phyloP scores from a whole-genome alignment of 2,797 vertebrate genomes.

The Chaenodraco wilsoni region DNA sequence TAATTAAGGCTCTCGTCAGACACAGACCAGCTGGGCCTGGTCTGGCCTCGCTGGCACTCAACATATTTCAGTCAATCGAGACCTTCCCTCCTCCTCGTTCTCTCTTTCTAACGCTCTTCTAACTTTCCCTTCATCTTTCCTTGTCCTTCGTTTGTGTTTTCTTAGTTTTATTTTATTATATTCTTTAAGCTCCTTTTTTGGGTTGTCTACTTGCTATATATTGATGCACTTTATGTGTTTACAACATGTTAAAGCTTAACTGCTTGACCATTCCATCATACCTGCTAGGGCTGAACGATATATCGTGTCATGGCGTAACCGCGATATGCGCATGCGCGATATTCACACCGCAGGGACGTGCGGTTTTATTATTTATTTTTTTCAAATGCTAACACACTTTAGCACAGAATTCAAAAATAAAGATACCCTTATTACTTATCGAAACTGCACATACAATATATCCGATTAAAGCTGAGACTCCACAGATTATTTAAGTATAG shows the following conservation, averaged over 20 bases:
- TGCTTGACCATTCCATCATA: too few relatives aligned
- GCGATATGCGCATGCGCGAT: too few relatives aligned
- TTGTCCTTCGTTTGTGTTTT: background rate
- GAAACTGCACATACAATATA: too few relatives aligned
- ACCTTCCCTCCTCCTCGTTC: constrained; percentile 22
- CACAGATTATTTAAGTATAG: too few relatives aligned
- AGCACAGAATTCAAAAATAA: too few relatives aligned
- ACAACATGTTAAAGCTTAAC: background rate
- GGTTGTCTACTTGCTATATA: background rate
- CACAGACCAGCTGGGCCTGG: constrained; percentile 80
- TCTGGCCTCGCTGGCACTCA: constrained; percentile 73
- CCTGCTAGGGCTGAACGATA: too few relatives aligned
- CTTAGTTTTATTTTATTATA: background rate
- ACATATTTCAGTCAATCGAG: constrained; percentile 63
- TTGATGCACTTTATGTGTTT: background rate
- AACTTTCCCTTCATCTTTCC: constrained; percentile 6
- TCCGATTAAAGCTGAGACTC: too few relatives aligned
- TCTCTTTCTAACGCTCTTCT: background rate
- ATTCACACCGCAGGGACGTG: too few relatives aligned
- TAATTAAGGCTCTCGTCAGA: constrained; percentile 82
- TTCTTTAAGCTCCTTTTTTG: background rate
- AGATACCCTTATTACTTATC: too few relatives aligned
- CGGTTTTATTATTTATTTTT: too few relatives aligned
- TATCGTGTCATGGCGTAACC: too few relatives aligned
- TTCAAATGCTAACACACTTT: too few relatives aligned